Base-by-base conservation (phyloP, 1,140 invertebrate species). In the Bombus difficillimus region DNA sequence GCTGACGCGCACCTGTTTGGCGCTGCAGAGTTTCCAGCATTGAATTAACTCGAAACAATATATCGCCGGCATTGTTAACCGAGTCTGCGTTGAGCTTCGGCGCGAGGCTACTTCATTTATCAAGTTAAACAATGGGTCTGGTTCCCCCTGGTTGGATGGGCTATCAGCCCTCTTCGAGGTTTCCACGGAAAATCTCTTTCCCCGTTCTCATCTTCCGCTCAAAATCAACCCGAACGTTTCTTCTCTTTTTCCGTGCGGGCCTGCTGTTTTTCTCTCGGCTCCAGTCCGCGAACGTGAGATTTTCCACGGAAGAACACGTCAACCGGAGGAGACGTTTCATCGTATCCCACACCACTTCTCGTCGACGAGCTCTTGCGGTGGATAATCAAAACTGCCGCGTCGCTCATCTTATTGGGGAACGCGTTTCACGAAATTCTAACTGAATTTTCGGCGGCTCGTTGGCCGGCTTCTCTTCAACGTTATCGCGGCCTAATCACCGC, bases 101-200 rank as follows among this genome's bases (percentile, higher is more conserved):
- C 83, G 85, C 86, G 84, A 88, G 91, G 78, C 90, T 91, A 93
- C 92, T 93, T 94, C 93, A 93, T 94, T 94, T 93, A 93, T 94
- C 93, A 94, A 93, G 90, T 93, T 91, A 93, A 93, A 94, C 93
- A 94, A 94, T 92, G 88, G 89, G 86, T 88, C 71, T 57, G 59
- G 53, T 59, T 13, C 34, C 66, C 53, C 59, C 39, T 53, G 1
- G 39, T 47, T 66, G 18, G 32, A 34, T 66, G 12, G 37, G 47
- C 76, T 71, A 80, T 80, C 68, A 85, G 32, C 71, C 47, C 76
- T 47, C 68, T 68, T 71, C 74, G 71, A 76, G 62, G 57, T 79
- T 86, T 86, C 64, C 43, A 80, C 75, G 66, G 69, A 53, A 80
- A 77, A 81, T 78, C 62, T 80, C 78, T 57, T 66, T 69, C 37